Evolutionary conservation across 2,113 vertebrate species (phyloP), one percentile per base, ranked within the genome.

Genomic region (Tautogolabrus adspersus): DNA sequence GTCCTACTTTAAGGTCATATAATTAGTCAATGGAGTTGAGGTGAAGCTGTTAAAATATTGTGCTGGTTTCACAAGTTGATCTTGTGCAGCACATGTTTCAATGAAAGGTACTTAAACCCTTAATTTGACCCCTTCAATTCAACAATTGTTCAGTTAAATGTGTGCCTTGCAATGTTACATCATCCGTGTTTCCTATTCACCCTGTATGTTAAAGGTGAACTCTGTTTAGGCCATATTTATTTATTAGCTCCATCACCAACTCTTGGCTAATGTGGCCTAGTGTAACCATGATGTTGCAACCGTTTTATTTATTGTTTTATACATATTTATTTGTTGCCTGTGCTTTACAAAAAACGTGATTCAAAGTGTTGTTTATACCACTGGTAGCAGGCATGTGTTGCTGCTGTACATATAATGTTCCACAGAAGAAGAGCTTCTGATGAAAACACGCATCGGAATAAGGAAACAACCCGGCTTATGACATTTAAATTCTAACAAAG

Each of bases 241-340:
- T 49, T 63, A 18, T 69, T 21, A 37, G 22, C 47, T 66, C 38
- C 18, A n/a, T 26, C 46, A 19, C 26, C 57, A 69, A 18, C 63
- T 46, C 44, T 34, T 57, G 42, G 66, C 68, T 66, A 52, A 23
- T 23, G 52, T 70, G 72, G 74, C 64, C 66, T 38, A 16, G 18
- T 61, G 23, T 69, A 38, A 62, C 8, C 8, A 42, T 49, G 55
- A 49, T 10, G 49, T 73, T 30, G 46, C 44, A 47, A 68, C 63
- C 60, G 61, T 88, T 85, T 87, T 87, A 88, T 90, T 89, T 90
- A 83, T 90, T 16, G 13, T 86, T 87, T 81, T 82, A 85, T 81
- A 79, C 8, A 0, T 88, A 83, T 85, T 87, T 88, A 86, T 89
- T 91, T 73, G 46, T 34, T 73, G 34, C 79, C 64, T 67, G 30